Percentiles rank a stretch among this genome's conserved stretches.
phyloP scores from a whole-genome alignment of 2,113 vertebrate genomes.

The Gymnobelideus leadbeateri region DNA sequence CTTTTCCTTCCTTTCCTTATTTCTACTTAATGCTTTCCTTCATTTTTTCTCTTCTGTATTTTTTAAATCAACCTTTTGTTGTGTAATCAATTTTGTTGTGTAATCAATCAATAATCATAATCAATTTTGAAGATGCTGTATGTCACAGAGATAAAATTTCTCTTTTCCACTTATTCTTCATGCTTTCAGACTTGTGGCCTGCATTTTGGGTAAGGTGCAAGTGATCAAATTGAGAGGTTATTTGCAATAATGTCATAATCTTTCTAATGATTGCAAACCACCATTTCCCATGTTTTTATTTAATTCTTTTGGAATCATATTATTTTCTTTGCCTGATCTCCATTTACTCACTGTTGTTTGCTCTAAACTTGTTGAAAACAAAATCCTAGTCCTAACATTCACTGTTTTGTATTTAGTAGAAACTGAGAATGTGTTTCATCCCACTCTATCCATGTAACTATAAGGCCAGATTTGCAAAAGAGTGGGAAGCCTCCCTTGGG shows the following conservation, averaged over 20 bases:
- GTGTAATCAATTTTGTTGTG: not conserved
- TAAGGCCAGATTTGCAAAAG: constrained; percentile 9
- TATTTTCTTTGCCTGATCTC: constrained; percentile 44
- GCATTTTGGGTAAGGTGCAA: constrained; percentile 25
- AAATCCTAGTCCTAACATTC: not conserved
- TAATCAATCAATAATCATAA: too few relatives aligned
- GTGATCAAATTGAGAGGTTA: not conserved
- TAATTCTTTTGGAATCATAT: constrained; percentile 17
- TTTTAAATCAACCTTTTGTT: constrained; percentile 4
- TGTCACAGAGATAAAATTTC: constrained; percentile 1
- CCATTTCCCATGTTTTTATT: constrained; percentile 32
- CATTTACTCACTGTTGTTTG: constrained; percentile 13
- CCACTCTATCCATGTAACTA: not conserved
- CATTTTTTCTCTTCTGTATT: constrained; percentile 1
- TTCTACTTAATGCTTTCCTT: constrained; percentile 31
- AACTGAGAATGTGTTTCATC: constrained; percentile 11
- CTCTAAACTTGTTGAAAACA: not conserved
- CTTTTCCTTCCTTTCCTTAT: not conserved
- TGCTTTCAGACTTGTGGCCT: constrained; percentile 8
- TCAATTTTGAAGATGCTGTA: not conserved
- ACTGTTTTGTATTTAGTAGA: constrained; percentile 17
- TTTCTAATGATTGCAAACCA: constrained; percentile 8
- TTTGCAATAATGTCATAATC: not conserved
- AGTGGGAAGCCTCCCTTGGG: not conserved
- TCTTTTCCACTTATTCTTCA: not conserved